Evolutionary conservation across 2,797 vertebrate species (phyloP).

Genomic region (Eulemur coronatus): DNA sequence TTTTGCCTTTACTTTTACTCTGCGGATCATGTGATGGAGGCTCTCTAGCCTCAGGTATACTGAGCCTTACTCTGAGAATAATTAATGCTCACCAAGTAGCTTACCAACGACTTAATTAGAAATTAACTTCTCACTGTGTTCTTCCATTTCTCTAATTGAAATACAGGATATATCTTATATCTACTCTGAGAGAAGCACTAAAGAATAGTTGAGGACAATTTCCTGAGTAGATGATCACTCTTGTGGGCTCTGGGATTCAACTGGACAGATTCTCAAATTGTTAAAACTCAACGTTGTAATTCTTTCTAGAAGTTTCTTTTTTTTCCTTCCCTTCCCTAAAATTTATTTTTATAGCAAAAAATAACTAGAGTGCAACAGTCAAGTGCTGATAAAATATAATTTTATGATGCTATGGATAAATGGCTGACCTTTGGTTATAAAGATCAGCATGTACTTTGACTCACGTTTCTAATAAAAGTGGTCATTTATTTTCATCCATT

Average conservation of each 20-base stretch:
- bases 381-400: background rate
- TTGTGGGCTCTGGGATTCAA: background rate
- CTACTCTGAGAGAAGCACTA: background rate
- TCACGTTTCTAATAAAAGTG: background rate
- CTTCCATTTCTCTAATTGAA: background rate
- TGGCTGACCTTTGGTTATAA: background rate
- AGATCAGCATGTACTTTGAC: background rate
- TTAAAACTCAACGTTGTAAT: background rate
- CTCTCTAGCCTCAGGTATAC: background rate
- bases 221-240: background rate
- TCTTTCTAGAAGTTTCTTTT: background rate
- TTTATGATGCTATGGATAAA: background rate
- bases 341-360: background rate
- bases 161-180: background rate
- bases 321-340: background rate
- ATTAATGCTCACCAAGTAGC: background rate
- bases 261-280: background rate
- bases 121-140: background rate
- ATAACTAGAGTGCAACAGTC: background rate
- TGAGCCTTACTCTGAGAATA: background rate
- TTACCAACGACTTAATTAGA: conserved; percentile 41
- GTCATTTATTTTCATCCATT: background rate
- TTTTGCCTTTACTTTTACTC: conserved; percentile 3
- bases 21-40: background rate
- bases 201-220: background rate